A percentile compares a stretch with the other conserved stretches of the same genome.
Conservation (phyloP, 2,888 invertebrate genomes). For the Therioaphis trifolii region DNA sequence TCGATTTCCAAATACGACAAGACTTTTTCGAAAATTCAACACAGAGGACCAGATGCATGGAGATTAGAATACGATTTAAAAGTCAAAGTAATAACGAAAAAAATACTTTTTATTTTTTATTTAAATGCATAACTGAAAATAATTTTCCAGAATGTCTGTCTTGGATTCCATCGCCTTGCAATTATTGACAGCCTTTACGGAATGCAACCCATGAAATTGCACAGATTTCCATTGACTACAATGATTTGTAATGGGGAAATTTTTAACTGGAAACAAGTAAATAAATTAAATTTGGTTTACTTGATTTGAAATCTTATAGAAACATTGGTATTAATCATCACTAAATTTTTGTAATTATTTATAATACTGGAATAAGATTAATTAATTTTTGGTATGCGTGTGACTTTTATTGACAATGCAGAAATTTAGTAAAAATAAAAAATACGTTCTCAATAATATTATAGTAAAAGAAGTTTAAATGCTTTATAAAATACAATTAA, state of each 20-base stretch:
- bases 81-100: conserved; percentile 71
- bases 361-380: no score
- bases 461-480: no score
- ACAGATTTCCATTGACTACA: conserved; percentile 75
- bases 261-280: conserved; percentile 79
- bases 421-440: no score
- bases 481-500: no score
- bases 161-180: conserved; percentile 79
- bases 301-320: no score
- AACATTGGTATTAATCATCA: no score
- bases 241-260: conserved; percentile 87
- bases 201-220: conserved; percentile 82
- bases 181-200: conserved; percentile 80
- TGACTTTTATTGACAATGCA: no score
- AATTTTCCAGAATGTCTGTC: conserved; percentile 72
- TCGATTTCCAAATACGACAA: conserved; percentile 72
- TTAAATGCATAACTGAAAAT: conserved; percentile 27
- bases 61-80: conserved; percentile 77
- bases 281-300: no score
- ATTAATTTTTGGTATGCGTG: no score
- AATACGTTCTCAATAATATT: no score
- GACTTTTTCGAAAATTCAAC: conserved; percentile 76
- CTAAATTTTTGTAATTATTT: no score
- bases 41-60: conserved; percentile 83
- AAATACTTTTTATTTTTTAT: not conserved